A percentile compares a stretch with the other conserved stretches of the same genome.
These are phyloP conservation scores for Apeira syringaria DNA, from an alignment of 2,888 invertebrate species.

Conservation along the genomic window DNA sequence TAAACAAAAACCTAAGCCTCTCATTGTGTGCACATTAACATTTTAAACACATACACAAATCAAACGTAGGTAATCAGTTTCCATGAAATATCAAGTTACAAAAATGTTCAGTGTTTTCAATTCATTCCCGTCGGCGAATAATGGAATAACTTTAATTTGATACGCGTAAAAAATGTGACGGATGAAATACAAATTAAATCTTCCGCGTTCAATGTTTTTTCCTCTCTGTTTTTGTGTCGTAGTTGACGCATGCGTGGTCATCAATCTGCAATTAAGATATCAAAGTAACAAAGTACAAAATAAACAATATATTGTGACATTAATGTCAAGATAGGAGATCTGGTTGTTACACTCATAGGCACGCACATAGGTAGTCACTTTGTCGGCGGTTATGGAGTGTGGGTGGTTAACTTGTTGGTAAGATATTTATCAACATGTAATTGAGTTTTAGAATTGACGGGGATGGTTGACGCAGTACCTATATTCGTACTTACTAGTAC, in stretches of 20 bases:
- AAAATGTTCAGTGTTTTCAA: slow-evolving; percentile 13
- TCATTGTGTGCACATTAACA: not conserved
- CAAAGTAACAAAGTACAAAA: slow-evolving; percentile 49
- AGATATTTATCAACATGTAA: slow-evolving; percentile 41
- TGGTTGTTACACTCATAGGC: slow-evolving; percentile 36
- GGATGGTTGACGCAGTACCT: slow-evolving; percentile 27
- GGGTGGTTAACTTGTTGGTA: no score
- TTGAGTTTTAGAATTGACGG: slow-evolving; percentile 34
- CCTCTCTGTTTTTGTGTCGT: slow-evolving; percentile 33
- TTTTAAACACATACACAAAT: not conserved
- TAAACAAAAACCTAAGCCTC: not conserved
- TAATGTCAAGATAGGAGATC: slow-evolving; percentile 64
- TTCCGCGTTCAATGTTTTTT: slow-evolving; percentile 48
- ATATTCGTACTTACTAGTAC: slow-evolving; percentile 8
- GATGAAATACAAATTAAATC: slow-evolving; percentile 38
- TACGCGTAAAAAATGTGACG: slow-evolving; percentile 32
- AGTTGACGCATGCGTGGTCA: slow-evolving; percentile 46
- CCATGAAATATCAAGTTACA: slow-evolving; percentile 11
- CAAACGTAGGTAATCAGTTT: not conserved
- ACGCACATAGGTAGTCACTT: slow-evolving; percentile 22
- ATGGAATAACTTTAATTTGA: slow-evolving; percentile 31
- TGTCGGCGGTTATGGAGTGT: slow-evolving; percentile 39
- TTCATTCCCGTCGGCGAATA: slow-evolving; percentile 27
- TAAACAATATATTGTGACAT: slow-evolving; percentile 56
- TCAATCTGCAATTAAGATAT: slow-evolving; percentile 67